Evolutionary conservation across 2,113 vertebrate genomes (phyloP).

Genomic region (Piliocolobus tephrosceles): DNA sequence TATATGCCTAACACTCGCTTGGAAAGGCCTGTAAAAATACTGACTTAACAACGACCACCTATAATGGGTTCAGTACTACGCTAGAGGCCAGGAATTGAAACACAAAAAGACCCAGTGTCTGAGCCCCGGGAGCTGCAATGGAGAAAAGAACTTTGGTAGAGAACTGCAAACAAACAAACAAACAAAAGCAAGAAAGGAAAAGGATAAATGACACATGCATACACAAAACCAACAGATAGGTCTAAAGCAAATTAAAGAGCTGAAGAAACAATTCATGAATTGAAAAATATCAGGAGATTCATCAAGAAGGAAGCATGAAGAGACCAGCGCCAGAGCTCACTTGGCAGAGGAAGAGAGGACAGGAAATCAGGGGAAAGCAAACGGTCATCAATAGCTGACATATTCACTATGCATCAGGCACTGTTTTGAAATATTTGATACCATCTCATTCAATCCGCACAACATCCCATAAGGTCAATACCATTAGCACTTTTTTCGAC

Average conservation of each 20-base stretch:
- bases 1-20: background rate
- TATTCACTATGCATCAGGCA: fast-evolving
- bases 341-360: background rate
- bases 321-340: fast-evolving
- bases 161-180: background rate
- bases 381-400: background rate
- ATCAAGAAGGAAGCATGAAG: background rate
- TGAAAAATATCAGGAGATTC: background rate
- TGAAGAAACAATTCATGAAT: background rate
- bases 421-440: background rate
- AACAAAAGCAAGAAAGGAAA: background rate
- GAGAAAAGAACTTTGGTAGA: background rate
- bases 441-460: fast-evolving
- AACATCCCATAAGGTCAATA: no score
- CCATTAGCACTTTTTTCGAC: background rate
- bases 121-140: background rate
- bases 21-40: background rate
- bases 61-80: fast-evolving
- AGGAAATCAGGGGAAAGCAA: no score
- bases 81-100: background rate
- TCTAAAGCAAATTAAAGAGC: background rate
- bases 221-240: fast-evolving
- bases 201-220: background rate
- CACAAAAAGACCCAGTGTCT: background rate
- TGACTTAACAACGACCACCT: fast-evolving